Evolutionary conservation across 2,797 vertebrate species (phyloP).

Genomic region (Pseudopleuronectes americanus): DNA sequence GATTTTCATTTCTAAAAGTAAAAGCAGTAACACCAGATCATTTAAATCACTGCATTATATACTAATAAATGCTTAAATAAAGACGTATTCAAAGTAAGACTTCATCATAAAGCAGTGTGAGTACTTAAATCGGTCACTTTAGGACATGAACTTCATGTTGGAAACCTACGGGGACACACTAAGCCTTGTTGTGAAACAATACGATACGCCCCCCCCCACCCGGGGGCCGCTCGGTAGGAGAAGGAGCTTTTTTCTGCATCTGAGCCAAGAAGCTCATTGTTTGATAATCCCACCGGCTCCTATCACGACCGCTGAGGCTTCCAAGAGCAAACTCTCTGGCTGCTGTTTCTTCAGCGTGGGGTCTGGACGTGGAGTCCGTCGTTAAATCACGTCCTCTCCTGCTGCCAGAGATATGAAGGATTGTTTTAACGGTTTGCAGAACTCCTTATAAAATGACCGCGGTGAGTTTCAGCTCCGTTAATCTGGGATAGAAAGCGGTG

Average conservation of each 20-base stretch:
- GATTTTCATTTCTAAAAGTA: neutral
- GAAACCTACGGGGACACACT: neutral
- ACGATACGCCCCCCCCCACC: neutral
- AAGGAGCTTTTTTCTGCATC: neutral
- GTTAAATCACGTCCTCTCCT: neutral
- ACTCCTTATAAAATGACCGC: no score
- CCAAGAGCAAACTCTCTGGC: neutral
- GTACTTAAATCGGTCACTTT: no score
- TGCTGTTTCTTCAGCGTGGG: no score
- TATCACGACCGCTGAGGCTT: neutral
- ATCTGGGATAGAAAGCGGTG: neutral
- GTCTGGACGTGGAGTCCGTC: neutral
- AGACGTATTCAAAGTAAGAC: neutral
- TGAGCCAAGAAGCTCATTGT: constrained; percentile 5
- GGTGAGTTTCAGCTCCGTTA: neutral
- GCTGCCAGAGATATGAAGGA: neutral
- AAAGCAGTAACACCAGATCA: neutral
- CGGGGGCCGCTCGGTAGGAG: neutral
- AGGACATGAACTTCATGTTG: neutral
- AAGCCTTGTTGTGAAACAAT: constrained; percentile 8
- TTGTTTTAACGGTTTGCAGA: neutral
- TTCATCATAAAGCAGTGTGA: neutral
- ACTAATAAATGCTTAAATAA: neutral
- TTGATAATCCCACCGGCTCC: neutral
- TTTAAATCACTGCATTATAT: neutral